These are phyloP conservation scores for Glaucomys volans DNA, from an alignment of 2,113 vertebrate species.

Conservation along the genomic window DNA sequence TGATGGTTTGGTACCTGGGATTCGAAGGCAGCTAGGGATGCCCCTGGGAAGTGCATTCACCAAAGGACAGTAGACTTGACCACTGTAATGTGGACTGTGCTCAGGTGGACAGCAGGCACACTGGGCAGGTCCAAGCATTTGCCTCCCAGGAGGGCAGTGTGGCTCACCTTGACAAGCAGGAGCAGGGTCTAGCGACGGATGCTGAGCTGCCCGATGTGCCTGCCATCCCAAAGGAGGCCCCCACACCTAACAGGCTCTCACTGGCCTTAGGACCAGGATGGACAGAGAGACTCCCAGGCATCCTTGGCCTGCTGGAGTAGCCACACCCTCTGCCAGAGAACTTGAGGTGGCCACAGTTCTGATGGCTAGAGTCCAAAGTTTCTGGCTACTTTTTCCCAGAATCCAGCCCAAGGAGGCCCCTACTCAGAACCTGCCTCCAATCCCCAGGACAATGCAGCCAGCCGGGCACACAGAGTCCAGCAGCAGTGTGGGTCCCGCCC, in stretches of 20 bases:
- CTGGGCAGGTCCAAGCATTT: no score
- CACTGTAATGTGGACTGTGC: no score
- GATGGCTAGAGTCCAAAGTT: not conserved
- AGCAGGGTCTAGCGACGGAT: not conserved
- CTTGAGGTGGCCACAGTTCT: not conserved
- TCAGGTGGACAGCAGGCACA: no score
- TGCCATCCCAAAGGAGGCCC: not conserved
- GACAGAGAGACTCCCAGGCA: fast-evolving
- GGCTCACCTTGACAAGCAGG: not conserved
- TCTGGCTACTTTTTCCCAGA: not conserved
- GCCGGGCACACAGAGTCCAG: not conserved
- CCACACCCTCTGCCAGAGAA: not conserved
- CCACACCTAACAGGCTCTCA: fast-evolving
- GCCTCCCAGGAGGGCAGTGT: not conserved
- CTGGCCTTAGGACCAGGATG: no score
- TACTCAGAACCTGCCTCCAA: not conserved
- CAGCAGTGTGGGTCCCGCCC: not conserved
- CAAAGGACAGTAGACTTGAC: not conserved
- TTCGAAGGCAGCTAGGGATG: not conserved
- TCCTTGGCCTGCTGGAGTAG: not conserved
- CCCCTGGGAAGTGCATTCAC: not conserved
- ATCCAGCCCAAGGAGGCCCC: not conserved
- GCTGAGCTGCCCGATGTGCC: not conserved
- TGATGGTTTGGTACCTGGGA: no score
- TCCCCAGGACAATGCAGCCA: not conserved